Percentiles rank a stretch among this genome's conserved stretches.
These are phyloP conservation scores for Mamestra configurata DNA, from an alignment of 1,140 invertebrate genomes.

Conservation along the genomic window DNA sequence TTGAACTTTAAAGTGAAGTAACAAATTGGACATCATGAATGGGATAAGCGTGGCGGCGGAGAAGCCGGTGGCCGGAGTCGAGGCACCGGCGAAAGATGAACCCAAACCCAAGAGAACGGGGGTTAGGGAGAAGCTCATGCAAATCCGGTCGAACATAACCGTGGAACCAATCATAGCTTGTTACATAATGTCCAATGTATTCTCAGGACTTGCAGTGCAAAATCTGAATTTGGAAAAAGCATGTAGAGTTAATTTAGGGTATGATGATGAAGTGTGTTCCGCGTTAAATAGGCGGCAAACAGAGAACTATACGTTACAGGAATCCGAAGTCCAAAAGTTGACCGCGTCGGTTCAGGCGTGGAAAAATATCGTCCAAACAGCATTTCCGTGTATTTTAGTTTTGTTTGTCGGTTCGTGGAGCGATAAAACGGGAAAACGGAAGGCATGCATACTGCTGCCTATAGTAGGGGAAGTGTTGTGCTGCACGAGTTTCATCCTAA, in stretches of 20 bases:
- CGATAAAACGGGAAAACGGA: constrained; percentile 88
- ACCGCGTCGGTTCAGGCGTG: constrained; percentile 89
- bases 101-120: constrained; percentile 69
- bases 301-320: constrained; percentile 85
- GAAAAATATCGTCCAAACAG: constrained; percentile 78
- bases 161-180: constrained; percentile 89
- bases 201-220: constrained; percentile 88
- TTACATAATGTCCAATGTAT: constrained; percentile 89
- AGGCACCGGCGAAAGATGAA: constrained; percentile 65
- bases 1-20: constrained; percentile 57
- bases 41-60: constrained; percentile 74
- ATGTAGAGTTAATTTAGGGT: constrained; percentile 89
- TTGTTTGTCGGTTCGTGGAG: constrained; percentile 89
- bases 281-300: constrained; percentile 86
- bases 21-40: constrained; percentile 73
- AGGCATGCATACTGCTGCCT: constrained; percentile 88
- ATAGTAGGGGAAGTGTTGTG: constrained; percentile 87
- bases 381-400: constrained; percentile 88
- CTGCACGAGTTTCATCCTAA: constrained; percentile 84
- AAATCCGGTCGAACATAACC: constrained; percentile 86
- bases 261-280: constrained; percentile 88
- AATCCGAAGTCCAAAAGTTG: constrained; percentile 88
- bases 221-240: constrained; percentile 90
- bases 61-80: constrained; percentile 68
- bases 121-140: constrained; percentile 76